Conservation (phyloP, 2,888 invertebrate species). For the Octonoba sinensis region DNA sequence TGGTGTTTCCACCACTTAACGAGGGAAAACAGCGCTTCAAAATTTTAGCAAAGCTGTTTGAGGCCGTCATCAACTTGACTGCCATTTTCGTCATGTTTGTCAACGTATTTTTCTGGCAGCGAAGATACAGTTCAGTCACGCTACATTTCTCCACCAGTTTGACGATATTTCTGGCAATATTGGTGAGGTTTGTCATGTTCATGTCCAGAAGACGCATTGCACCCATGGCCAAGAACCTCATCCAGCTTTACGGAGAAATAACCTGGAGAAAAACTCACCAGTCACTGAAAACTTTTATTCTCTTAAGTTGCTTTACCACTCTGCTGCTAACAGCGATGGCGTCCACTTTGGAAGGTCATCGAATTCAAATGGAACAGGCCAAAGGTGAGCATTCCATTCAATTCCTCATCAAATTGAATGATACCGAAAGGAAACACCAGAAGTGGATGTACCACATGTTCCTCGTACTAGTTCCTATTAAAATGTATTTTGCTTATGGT, state of each 20-base stretch:
- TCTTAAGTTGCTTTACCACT: constrained; percentile 15
- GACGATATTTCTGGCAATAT: constrained; percentile 37
- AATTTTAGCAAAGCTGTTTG: constrained; percentile 29
- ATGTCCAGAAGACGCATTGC: constrained; percentile 24
- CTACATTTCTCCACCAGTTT: constrained; percentile 43
- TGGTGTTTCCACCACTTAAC: constrained; percentile 31
- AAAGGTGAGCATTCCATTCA: constrained; percentile 47
- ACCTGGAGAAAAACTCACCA: constrained; percentile 21
- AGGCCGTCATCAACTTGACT: constrained; percentile 17
- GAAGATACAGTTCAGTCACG: constrained; percentile 32
- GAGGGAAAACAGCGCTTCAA: constrained; percentile 17
- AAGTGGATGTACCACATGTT: constrained; percentile 41
- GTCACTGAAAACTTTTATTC: constrained; percentile 19
- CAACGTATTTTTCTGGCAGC: constrained; percentile 55
- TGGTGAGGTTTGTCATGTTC: constrained; percentile 39
- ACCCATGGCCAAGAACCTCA: constrained; percentile 27
- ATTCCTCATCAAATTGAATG: constrained; percentile 27
- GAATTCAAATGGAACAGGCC: constrained; percentile 19
- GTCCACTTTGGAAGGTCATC: constrained; percentile 32
- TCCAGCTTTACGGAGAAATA: constrained; percentile 35
- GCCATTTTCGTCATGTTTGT: constrained; percentile 30
- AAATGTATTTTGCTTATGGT: constrained; percentile 53
- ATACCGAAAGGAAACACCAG: constrained; percentile 13
- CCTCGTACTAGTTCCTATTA: constrained; percentile 25
- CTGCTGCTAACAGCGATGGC: constrained; percentile 22